A percentile compares a stretch with the other conserved stretches of the same genome.
phyloP scores from a whole-genome alignment of 2,797 vertebrate genomes.

The Acanthornis magna region DNA sequence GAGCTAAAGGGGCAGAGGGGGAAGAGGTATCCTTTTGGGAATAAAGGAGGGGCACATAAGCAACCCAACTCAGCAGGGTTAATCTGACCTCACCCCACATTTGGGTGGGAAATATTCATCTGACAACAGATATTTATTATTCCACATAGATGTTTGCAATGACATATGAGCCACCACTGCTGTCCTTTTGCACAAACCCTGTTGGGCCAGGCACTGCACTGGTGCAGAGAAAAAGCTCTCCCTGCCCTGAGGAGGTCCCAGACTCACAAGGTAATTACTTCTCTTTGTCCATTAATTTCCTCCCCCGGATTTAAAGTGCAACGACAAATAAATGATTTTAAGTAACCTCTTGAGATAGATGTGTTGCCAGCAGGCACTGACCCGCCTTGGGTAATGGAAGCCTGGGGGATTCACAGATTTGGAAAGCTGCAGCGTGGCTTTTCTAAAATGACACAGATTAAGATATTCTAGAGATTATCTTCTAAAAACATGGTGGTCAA shows the following conservation, averaged over 20 bases:
- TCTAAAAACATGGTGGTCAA: not conserved
- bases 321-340: not conserved
- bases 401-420: not conserved
- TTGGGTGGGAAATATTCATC: not conserved
- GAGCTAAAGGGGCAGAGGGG: not conserved
- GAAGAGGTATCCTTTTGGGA: not conserved
- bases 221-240: not conserved
- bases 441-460: not conserved
- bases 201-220: not conserved
- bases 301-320: not conserved
- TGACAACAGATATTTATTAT: not conserved
- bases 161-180: not conserved
- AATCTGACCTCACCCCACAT: not conserved
- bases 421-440: not conserved
- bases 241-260: not conserved
- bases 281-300: not conserved
- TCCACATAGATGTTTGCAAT: not conserved
- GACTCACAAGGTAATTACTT: not conserved
- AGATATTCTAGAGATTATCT: conserved; percentile 13
- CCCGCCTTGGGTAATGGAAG: not conserved
- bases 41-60: not conserved
- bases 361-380: not conserved
- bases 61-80: not conserved
- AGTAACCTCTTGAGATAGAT: not conserved
- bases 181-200: not conserved